Base-by-base conservation (phyloP, 2,797 vertebrate species). In the Clarias fuscus region DNA sequence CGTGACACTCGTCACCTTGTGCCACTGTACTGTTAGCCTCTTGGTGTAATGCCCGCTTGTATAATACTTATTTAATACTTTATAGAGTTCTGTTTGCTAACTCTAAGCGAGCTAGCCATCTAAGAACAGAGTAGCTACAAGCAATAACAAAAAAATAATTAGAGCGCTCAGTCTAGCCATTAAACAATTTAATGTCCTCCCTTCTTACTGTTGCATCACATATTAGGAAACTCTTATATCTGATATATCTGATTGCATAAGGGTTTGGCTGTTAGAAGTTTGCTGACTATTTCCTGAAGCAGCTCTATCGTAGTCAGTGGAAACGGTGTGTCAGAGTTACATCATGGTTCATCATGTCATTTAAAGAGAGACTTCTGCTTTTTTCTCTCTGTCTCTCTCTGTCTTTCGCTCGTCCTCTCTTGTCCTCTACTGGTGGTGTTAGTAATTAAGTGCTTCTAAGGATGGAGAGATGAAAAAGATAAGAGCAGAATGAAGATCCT, bases 401-500 rank as follows among this genome's bases (percentile, higher is more conserved):
- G 1, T n/a, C n/a, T 11, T n/a, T n/a, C 64, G 7, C 24, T 59
- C 5, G n/a, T 7, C n/a, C 85, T 76, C 84, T 73, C 84, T 84
- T 88, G 88, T 83, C 87, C 71, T 86, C 56, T n/a, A 15, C 64
- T 78, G 87, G 77, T 76, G 76, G 56, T 40, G 40, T 84, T 85
- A 27, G 58, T 90, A 88, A 89, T 91, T 85, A 86, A 89, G 84
- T 33, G 65, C 85, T 71, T 89, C 86, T 89, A 85, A 91, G 87
- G 86, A 82, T 89, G 90, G 83, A 58, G 64, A 86, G 89, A 89
- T 91, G 89, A 89, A 85, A 88, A 84, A 89, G 89, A 89, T 87
- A 85, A 89, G 72, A 86, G 70, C 84, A 86, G 79, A 82, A 75
- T 83, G 75, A 88, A 86, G 85, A 85, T 89, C 68, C 14, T 59